Evolutionary conservation across 2,113 vertebrate species (phyloP), one percentile per base, ranked within the genome.

Genomic region (Lagopus muta): DNA sequence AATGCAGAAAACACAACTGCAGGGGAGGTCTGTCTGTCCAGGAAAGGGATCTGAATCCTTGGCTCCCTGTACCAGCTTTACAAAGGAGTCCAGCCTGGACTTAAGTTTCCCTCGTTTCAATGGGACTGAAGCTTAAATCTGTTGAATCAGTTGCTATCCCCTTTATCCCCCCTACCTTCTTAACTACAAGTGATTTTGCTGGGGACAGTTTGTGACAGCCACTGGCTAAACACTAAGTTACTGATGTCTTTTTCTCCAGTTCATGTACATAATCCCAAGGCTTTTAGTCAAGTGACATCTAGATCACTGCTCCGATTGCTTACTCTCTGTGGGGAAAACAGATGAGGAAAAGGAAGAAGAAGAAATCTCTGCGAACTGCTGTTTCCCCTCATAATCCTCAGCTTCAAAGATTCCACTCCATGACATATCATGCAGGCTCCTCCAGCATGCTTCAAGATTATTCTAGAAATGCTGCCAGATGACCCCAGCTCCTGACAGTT

Each of bases 401-500:
- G 60, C 64, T 83, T 89, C 86, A 91, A 43, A 77, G 57, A 75
- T 58, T 67, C 57, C 48, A 40, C 76, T 83, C 80, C n/a, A 57
- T 24, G 67, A 76, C 76, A 64, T 61, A 34, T 30, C 54, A 30
- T 13, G 40, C 82, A 91, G 28, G 61, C 65, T 78, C 61, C 82
- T 88, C 67, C 40, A 86, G 72, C 47, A 82, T 11, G 38, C 66
- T 52, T 54, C 81, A 7, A 88, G 82, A 69, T 83, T 71, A 34
- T 64, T 88, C 66, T 58, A 69, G 90, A 94, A 93, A 69, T n/a
- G 36, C 43, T 88, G 57, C 52, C 76, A 77, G 88, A 75, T 80
- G 72, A 54, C 88, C 45, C 55, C 69, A 43, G 50, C 10, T 83
- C 65, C 42, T 78, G 12, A 42, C 79, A 82, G 69, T 66, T 94